Base-by-base conservation (phyloP, 2,888 invertebrate species). In the Osedax frankpressi region DNA sequence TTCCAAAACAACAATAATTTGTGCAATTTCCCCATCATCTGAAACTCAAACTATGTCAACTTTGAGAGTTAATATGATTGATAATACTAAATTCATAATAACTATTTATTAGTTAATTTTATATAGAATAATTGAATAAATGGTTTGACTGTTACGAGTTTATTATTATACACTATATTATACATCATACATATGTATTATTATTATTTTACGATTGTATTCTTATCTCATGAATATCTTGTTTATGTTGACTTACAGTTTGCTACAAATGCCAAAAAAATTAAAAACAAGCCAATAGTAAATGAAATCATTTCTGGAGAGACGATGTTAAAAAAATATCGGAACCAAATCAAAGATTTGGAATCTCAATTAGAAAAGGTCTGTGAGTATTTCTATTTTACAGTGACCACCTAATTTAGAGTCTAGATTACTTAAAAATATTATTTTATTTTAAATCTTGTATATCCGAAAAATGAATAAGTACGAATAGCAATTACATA, bases 1-100 rank as follows among this genome's bases (percentile, higher is more conserved):
- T 82, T 90, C 93, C 0, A 89, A 90, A 81, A 93, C 93, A 0
- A 88, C 90, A 14, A 92, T 94, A 59, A 91, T 94, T 74, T 92
- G 92, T 78, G 91, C 91, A 0, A 88, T 93, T 2, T 92, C 92
- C 0, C 90, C 92, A 0, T 90, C 90, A 0, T 88, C 89, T 0
- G 79, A 90, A 0, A 92, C 92, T 19, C 92, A 93, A 84, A 92
- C 89, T 0, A 84, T 85, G 30, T 88, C 88, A 24, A 89, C 89
- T 1, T 83, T 90, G 0, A 75, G 86, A 86, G 88, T 88, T n/a
- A n/a, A n/a, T n/a, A n/a, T n/a, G n/a, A n/a, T n/a, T n/a, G n/a
- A n/a, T n/a, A n/a, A n/a, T n/a, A n/a, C n/a, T n/a, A n/a, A n/a
- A n/a, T n/a, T n/a, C n/a, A n/a, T n/a, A n/a, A n/a, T n/a, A n/a